Percentiles rank a stretch among this genome's conserved stretches.
Evolutionary conservation across 2,113 vertebrate species (phyloP).

Genomic region (Boleophthalmus pectinirostris): DNA sequence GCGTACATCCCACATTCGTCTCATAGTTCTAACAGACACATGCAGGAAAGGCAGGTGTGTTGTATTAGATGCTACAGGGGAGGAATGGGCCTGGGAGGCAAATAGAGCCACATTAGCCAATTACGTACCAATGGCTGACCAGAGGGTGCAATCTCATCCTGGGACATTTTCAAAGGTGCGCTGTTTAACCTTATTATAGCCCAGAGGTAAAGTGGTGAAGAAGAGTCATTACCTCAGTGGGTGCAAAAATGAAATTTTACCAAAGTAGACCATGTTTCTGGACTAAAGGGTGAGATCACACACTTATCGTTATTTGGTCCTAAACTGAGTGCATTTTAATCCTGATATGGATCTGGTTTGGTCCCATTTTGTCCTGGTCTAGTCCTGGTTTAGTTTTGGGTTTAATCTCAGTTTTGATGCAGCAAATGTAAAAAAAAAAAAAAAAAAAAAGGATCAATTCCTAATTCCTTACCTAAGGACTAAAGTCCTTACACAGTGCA

Average conservation of each 20-base stretch:
- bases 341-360: no score
- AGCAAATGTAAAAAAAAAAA: no score
- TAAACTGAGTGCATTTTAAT: no score
- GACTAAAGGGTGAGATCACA: no score
- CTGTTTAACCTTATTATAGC: constrained; percentile 57
- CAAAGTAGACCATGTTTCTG: no score
- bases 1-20: constrained; percentile 16
- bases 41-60: constrained; percentile 22
- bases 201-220: constrained; percentile 33
- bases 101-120: constrained; percentile 52
- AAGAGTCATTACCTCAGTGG: constrained; percentile 41
- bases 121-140: constrained; percentile 35
- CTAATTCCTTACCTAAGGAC: no score
- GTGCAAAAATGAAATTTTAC: constrained; percentile 16
- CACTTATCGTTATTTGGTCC: no score
- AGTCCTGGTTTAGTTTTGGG: no score
- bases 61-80: constrained; percentile 20
- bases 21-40: constrained; percentile 32
- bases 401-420: no score
- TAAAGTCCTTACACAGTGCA: no score
- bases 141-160: constrained; percentile 34
- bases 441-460: no score
- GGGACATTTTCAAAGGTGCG: constrained; percentile 46
- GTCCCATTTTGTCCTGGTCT: no score
- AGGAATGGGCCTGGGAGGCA: constrained; percentile 37